Conservation (phyloP, 2,797 vertebrate genomes). For the Ctenochaetus hawaiiensis region DNA sequence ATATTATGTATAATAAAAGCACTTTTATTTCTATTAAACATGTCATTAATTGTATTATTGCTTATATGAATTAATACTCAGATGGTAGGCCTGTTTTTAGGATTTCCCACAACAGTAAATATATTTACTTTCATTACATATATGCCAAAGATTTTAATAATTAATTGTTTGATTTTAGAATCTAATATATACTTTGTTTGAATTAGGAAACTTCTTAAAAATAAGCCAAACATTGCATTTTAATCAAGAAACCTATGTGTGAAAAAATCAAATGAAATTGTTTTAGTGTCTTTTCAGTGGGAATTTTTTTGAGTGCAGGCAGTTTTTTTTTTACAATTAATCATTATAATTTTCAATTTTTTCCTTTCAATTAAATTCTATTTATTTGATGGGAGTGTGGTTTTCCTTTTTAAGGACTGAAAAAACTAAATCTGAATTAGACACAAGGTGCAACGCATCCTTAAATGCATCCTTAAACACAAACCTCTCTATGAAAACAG, state of each 20-base stretch:
- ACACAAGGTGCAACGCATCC: background rate
- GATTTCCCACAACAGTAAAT: slow-evolving; percentile 14
- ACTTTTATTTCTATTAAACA: slow-evolving; percentile 8
- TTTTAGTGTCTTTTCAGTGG: slow-evolving; percentile 1
- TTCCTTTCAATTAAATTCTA: slow-evolving; percentile 1
- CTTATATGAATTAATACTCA: background rate
- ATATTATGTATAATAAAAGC: background rate
- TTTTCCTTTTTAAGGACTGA: slow-evolving; percentile 12
- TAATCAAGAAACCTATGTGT: background rate
- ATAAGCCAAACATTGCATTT: slow-evolving; percentile 2
- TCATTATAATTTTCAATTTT: background rate
- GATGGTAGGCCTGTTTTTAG: slow-evolving; percentile 24
- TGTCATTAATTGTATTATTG: background rate
- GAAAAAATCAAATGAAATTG: slow-evolving; percentile 26
- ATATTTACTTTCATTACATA: background rate
- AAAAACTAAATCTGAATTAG: slow-evolving; percentile 7
- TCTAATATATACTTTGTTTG: background rate
- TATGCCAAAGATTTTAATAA: background rate
- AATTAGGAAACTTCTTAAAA: slow-evolving; percentile 3
- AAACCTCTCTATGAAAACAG: background rate
- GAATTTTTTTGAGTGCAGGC: background rate
- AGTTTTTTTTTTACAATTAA: background rate
- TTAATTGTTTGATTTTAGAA: slow-evolving; percentile 11
- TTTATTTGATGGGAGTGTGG: background rate
- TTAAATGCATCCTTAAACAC: background rate